Conservation (phyloP, 2,113 vertebrate species). For the Oncorhynchus gorbuscha region DNA sequence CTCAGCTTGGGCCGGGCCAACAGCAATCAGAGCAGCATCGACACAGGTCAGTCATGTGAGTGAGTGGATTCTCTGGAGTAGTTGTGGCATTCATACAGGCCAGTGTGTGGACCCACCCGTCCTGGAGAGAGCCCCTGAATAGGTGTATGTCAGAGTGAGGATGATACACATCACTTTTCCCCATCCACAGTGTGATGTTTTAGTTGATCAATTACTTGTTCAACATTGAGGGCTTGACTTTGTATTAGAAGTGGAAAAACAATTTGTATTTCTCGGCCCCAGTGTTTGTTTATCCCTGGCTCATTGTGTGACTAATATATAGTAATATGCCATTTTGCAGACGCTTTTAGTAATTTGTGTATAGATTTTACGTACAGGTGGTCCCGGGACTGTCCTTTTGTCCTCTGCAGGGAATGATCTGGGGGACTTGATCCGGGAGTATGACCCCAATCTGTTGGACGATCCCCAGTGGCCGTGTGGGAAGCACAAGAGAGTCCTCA, state of each 20-base stretch:
- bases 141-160: not conserved
- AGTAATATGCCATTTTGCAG: too few species aligned
- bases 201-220: not conserved
- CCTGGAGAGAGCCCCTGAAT: too few species aligned
- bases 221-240: not conserved
- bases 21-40: slow-evolving; percentile 96
- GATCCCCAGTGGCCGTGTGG: slow-evolving; percentile 99
- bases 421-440: slow-evolving; percentile 85
- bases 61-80: too few species aligned
- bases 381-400: slow-evolving; percentile 21
- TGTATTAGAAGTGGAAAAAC: not conserved
- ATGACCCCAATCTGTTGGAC: slow-evolving; percentile 95
- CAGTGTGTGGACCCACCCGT: too few species aligned
- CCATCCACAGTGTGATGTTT: not conserved
- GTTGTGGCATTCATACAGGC: too few species aligned
- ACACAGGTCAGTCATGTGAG: slow-evolving; percentile 78
- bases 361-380: too few species aligned
- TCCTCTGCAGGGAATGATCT: slow-evolving; percentile 83
- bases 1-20: slow-evolving; percentile 89
- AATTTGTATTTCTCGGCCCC: not conserved
- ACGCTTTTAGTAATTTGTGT: too few species aligned
- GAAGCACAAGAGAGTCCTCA: slow-evolving; percentile 96
- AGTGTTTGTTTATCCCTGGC: not conserved
- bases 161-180: not conserved
- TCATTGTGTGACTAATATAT: slow-evolving; percentile 5